Conservation (phyloP, 1,140 invertebrate species). For the Drosophila pallidifrons region DNA sequence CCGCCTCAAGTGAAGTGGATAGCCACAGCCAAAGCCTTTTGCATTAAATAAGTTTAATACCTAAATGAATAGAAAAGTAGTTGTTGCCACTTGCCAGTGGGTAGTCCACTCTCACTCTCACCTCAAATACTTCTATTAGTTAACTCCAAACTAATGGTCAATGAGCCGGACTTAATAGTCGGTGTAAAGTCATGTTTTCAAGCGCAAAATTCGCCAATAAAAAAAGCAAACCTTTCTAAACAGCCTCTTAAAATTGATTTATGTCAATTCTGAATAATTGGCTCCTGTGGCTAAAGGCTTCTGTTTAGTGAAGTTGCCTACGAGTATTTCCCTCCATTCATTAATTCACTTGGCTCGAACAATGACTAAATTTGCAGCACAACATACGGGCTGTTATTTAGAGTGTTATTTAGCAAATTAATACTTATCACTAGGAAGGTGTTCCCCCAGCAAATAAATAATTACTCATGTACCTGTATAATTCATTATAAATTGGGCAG, state of each 20-base stretch:
- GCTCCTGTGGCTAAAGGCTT: constrained; percentile 18
- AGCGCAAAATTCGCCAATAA: constrained; percentile 6
- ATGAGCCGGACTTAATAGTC: neutral
- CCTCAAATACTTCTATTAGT: neutral
- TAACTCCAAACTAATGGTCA: constrained; percentile 5
- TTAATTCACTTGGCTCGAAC: neutral
- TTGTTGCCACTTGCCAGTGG: neutral
- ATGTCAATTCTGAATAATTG: constrained; percentile 25
- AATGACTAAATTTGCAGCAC: neutral
- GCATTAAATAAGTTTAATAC: constrained; percentile 19
- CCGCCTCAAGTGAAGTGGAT: neutral
- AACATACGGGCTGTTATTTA: neutral
- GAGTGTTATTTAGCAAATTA: neutral
- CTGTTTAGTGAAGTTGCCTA: neutral
- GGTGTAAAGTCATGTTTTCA: neutral
- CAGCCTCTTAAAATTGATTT: constrained; percentile 8
- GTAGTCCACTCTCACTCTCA: constrained; percentile 23
- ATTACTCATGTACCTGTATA: neutral
- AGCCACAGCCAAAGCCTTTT: neutral
- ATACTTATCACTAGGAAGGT: neutral
- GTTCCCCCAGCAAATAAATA: neutral
- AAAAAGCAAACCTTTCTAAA: constrained; percentile 17
- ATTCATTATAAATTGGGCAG: constrained; percentile 10
- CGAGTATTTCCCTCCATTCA: no score
- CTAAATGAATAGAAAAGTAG: constrained; percentile 7